These are phyloP conservation scores for Dendroctonus ponderosae DNA, from an alignment of 1,140 invertebrate species.

Conservation along the genomic window DNA sequence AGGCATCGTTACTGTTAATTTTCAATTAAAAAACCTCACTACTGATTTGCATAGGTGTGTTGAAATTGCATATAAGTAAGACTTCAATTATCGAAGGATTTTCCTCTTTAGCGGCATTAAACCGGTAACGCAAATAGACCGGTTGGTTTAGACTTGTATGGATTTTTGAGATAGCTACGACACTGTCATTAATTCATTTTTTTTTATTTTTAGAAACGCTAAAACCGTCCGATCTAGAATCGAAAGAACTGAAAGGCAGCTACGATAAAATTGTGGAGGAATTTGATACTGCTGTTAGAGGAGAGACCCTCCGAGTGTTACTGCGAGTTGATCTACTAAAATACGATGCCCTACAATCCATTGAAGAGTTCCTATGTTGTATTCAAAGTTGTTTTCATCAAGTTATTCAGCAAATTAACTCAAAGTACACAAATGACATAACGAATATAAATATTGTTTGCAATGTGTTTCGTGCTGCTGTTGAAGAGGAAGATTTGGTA, in stretches of 20 bases:
- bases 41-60: too few species aligned
- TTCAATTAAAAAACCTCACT: too few species aligned
- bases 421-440: conserved; percentile 55
- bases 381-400: conserved; percentile 51
- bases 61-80: too few species aligned
- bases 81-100: too few species aligned
- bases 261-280: conserved; percentile 47
- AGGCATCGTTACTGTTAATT: too few species aligned
- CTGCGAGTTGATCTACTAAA: conserved; percentile 52
- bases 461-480: conserved; percentile 56
- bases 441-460: conserved; percentile 56
- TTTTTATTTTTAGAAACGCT: conserved; percentile 19
- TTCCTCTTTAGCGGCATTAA: too few species aligned
- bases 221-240: neutral
- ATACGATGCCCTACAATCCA: conserved; percentile 50
- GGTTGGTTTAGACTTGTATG: too few species aligned
- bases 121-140: too few species aligned
- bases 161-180: too few species aligned
- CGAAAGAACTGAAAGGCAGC: conserved; percentile 35
- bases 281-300: conserved; percentile 56
- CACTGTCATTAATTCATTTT: too few species aligned
- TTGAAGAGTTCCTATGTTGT: conserved; percentile 52
- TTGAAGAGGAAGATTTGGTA: conserved; percentile 52
- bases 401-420: conserved; percentile 52
- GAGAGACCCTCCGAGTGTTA: conserved; percentile 54